These are phyloP conservation scores for Arbacia lixula DNA, from an alignment of 53 echinoderm and acorn worm species.

Conservation along the genomic window DNA sequence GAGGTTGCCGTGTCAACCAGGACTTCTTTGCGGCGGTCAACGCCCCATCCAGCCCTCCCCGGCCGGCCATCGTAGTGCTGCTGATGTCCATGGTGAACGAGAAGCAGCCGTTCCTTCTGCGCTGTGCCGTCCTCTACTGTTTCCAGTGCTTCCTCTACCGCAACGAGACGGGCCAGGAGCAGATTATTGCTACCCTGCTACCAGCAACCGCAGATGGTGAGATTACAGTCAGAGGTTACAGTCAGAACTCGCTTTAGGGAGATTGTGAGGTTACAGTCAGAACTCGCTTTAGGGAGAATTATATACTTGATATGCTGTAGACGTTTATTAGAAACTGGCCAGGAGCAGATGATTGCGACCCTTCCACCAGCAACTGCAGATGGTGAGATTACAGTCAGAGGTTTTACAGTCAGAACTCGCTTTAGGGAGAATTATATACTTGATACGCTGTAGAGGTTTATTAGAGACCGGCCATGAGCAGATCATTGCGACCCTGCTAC, in stretches of 20 bases:
- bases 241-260: too few species aligned
- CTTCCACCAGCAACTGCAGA: neutral
- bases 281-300: too few species aligned
- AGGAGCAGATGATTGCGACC: neutral
- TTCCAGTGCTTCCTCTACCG: slow-evolving; percentile 97
- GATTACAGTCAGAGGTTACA: neutral
- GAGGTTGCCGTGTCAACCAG: slow-evolving; percentile 87
- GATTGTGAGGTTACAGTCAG: too few species aligned
- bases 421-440: too few species aligned
- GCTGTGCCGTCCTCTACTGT: slow-evolving; percentile 99
- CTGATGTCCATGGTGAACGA: slow-evolving; percentile 99
- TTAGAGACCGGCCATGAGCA: neutral
- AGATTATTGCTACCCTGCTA: slow-evolving; percentile 93
- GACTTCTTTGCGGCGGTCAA: slow-evolving; percentile 97
- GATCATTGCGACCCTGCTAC: neutral
- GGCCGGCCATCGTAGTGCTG: slow-evolving; percentile 97
- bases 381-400: too few species aligned
- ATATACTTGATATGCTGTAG: too few species aligned
- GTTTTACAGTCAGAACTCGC: too few species aligned
- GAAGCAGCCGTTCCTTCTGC: slow-evolving; percentile 94
- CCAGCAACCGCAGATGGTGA: slow-evolving; percentile 98
- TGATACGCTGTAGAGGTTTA: too few species aligned
- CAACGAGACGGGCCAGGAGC: slow-evolving; percentile 97
- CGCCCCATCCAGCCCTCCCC: slow-evolving; percentile 95
- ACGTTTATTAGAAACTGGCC: neutral